Conservation (phyloP, 53 echinoderm and acorn worm species). For the Apostichopus leukothele region DNA sequence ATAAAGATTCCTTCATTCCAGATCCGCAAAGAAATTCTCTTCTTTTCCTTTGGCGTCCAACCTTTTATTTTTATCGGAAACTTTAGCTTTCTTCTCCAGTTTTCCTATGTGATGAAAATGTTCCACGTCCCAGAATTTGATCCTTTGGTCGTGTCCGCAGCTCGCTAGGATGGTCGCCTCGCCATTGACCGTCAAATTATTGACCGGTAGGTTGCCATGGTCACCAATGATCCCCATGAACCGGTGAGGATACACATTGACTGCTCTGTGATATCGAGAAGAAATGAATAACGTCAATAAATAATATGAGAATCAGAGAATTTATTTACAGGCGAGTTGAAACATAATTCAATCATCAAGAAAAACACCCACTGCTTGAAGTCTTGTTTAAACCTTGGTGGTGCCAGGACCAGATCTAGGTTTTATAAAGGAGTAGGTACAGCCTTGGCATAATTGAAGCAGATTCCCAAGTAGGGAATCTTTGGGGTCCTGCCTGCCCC, state of each 20-base stretch:
- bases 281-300: neutral
- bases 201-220: conserved; percentile 81
- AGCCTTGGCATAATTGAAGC: too few relatives aligned
- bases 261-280: conserved; percentile 63
- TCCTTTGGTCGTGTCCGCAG: conserved; percentile 83
- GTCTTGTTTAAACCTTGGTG: too few relatives aligned
- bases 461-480: too few relatives aligned
- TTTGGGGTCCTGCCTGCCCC: too few relatives aligned
- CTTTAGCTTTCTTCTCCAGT: conserved; percentile 71
- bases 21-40: conserved; percentile 86
- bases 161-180: conserved; percentile 68
- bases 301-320: too few relatives aligned
- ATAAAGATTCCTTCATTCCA: conserved; percentile 13
- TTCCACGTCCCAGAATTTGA: conserved; percentile 91
- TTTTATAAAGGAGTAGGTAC: too few relatives aligned
- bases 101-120: conserved; percentile 65
- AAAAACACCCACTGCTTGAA: too few relatives aligned
- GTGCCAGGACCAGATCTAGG: too few relatives aligned
- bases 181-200: conserved; percentile 64
- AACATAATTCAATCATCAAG: too few relatives aligned
- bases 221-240: conserved; percentile 76
- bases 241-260: conserved; percentile 84
- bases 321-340: too few relatives aligned
- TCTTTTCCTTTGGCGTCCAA: conserved; percentile 74
- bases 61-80: conserved; percentile 64